A percentile compares a stretch with the other conserved stretches of the same genome.
These are phyloP conservation scores for Plodia interpunctella DNA, from an alignment of 1,140 invertebrate species.

Conservation along the genomic window DNA sequence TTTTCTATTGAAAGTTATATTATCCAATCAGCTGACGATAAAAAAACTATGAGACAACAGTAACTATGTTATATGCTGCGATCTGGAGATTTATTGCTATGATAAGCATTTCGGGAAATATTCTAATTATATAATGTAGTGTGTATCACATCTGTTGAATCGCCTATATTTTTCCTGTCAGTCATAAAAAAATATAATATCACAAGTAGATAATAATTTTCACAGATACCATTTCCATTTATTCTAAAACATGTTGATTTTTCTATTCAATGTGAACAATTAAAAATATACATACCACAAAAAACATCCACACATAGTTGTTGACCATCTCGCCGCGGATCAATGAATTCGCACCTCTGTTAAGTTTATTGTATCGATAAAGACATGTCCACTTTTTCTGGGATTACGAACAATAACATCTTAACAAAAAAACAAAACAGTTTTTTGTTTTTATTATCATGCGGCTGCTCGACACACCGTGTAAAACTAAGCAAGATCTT, in stretches of 20 bases:
- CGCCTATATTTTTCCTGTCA: too few relatives aligned
- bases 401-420: constrained; percentile 58
- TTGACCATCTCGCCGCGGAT: constrained; percentile 63
- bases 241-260: neutral
- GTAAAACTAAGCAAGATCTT: constrained; percentile 68
- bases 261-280: neutral
- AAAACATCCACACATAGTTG: constrained; percentile 55
- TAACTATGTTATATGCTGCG: too few relatives aligned
- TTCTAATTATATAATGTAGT: too few relatives aligned
- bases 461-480: constrained; percentile 38
- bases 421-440: constrained; percentile 20
- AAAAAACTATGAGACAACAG: too few relatives aligned
- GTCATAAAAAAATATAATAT: too few relatives aligned
- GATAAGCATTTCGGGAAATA: too few relatives aligned
- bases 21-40: too few relatives aligned
- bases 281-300: constrained; percentile 46
- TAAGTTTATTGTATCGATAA: constrained; percentile 66
- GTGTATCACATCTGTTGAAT: too few relatives aligned
- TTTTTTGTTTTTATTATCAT: neutral
- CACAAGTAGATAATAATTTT: too few relatives aligned
- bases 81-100: too few relatives aligned
- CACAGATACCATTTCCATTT: neutral
- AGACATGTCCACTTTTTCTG: constrained; percentile 68
- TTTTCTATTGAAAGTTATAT: too few relatives aligned
- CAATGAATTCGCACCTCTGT: constrained; percentile 33